Base-by-base conservation (phyloP, 2,888 invertebrate genomes). In the Elaeidobius kamerunicus region DNA sequence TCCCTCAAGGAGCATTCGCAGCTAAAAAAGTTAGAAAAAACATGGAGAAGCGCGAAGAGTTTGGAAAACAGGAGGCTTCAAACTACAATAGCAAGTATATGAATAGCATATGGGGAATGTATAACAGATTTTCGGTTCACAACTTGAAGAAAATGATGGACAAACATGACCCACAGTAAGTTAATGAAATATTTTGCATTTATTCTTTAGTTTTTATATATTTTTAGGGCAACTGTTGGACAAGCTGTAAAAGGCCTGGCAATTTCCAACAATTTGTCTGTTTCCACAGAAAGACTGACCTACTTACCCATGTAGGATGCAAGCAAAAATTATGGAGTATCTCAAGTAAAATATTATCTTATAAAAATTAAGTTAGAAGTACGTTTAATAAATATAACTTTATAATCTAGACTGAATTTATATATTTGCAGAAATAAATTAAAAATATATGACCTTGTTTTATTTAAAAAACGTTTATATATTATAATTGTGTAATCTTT, bases 31-130 rank as follows among this genome's bases (percentile, higher is more conserved):
- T 88, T 51, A 83, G 85, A 15, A 78, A 80, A 63, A 78, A 75
- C 23, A 76, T 81, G 57, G 75, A 80, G 72, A 78, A 79, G 59
- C 58, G 78, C 1, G 80, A 79, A 60, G 75, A 77, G 44, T n/a
- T 20, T 6, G 42, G 40, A 52, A 60, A 55, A 54, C 47, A 56
- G 16, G 32, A 52, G 9, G 51, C 88, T 87, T 14, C 84, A 54
- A 86, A 88, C 67, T 91, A 91, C 74, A 91, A 85, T 73, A 86
- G 86, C 70, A 91, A 90, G 72, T 72, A 90, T 68, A 91, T 91
- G 91, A 90, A 90, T 71, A 88, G 89, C 73, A 89, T 91, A 70
- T 91, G 91, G 91, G 90, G 91, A n/a, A 76, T 85, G 59, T 91
- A 91, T 78, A 91, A 91, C 72, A 83, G 88, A 40, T 90, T 90